Percentiles rank a stretch among this genome's conserved stretches.
phyloP scores from a whole-genome alignment of 2,888 invertebrate genomes.

The Apamea sordens region DNA sequence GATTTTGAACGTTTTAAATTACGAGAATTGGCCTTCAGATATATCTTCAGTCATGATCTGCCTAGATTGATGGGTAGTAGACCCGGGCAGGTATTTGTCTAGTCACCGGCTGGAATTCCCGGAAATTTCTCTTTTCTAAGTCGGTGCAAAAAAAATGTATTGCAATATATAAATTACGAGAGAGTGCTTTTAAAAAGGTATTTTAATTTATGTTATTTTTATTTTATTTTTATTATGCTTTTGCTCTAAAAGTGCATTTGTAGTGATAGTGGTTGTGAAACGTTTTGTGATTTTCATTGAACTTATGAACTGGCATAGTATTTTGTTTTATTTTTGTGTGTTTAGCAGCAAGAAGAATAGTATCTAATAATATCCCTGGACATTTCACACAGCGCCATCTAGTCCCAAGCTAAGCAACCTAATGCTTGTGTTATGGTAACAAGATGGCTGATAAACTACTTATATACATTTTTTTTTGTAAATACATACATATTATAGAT shows the following conservation, averaged over 20 bases:
- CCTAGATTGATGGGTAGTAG: slow-evolving; percentile 48
- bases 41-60: no score
- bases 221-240: neutral
- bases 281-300: neutral
- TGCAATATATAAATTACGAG: slow-evolving; percentile 25
- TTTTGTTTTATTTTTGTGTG: neutral
- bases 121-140: slow-evolving; percentile 45
- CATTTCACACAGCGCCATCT: fast-evolving
- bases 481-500: no score
- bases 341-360: neutral
- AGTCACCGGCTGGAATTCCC: slow-evolving; percentile 36
- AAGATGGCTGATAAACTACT: no score
- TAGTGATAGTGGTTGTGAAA: neutral
- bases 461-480: no score
- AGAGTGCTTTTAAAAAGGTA: slow-evolving; percentile 23
- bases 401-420: no score
- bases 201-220: slow-evolving; percentile 3
- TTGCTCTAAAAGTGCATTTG: neutral
- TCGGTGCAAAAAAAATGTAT: slow-evolving; percentile 40
- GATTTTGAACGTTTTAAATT: no score
- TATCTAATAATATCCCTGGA: fast-evolving
- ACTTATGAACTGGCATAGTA: no score
- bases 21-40: no score
- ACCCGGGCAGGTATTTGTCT: slow-evolving; percentile 52
- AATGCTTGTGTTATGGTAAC: no score